Conservation (phyloP, 1,140 invertebrate species). For the Galleria mellonella region DNA sequence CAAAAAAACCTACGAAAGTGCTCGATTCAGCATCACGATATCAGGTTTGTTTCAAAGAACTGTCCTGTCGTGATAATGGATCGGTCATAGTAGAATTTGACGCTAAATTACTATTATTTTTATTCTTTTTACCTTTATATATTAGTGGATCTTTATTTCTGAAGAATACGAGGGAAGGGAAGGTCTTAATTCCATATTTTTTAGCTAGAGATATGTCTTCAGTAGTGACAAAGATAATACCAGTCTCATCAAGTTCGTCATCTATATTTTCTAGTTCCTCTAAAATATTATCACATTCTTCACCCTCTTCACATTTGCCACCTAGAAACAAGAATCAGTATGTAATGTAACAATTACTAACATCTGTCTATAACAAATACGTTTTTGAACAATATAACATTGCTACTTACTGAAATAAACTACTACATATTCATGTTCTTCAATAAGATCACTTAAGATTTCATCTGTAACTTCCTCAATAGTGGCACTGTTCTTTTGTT, state of each 20-base stretch:
- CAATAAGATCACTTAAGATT: constrained; percentile 89
- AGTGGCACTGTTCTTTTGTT: constrained; percentile 92
- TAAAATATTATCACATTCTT: constrained; percentile 88
- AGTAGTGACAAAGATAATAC: constrained; percentile 95
- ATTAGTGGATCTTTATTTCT: constrained; percentile 90
- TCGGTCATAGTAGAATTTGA: no score
- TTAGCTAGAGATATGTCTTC: constrained; percentile 88
- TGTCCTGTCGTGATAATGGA: no score
- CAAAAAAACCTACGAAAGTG: no score
- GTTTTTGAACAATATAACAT: no score
- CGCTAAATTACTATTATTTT: no score
- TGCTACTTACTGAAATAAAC: constrained; percentile 90
- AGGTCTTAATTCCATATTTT: constrained; percentile 88
- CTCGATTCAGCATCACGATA: no score
- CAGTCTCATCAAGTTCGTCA: constrained; percentile 93
- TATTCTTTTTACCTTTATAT: constrained; percentile 80
- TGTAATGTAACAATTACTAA: no score
- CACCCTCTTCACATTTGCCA: constrained; percentile 90
- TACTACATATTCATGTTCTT: constrained; percentile 94
- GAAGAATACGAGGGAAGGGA: constrained; percentile 92
- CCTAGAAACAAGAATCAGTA: constrained; percentile 63
- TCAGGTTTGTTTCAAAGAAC: no score
- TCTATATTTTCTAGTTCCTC: constrained; percentile 94
- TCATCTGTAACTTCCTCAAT: constrained; percentile 97
- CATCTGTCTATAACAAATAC: no score